Conservation (phyloP, 1,140 invertebrate species). For the Atta texana region DNA sequence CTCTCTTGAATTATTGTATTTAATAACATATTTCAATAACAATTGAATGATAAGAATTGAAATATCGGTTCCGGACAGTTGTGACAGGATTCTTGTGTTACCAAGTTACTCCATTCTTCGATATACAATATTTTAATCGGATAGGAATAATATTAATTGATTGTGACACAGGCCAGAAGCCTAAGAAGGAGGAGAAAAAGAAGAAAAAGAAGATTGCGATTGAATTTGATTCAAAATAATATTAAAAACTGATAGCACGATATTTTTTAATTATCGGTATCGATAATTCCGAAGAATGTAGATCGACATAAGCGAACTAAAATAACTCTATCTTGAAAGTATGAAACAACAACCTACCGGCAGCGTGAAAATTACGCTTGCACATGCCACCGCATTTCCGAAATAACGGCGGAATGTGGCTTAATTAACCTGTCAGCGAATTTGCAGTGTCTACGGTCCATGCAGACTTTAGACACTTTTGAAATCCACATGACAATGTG, state of each 20-base stretch:
- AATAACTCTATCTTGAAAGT: slow-evolving; percentile 12
- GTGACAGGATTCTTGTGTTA: no score
- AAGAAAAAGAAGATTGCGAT: not conserved
- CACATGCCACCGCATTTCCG: slow-evolving; percentile 31
- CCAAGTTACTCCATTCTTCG: no score
- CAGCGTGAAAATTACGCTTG: slow-evolving; percentile 12
- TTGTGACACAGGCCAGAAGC: not conserved
- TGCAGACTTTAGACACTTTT: slow-evolving; percentile 43
- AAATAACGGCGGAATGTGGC: slow-evolving; percentile 53
- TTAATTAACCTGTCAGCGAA: slow-evolving; percentile 69
- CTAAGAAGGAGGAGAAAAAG: no score
- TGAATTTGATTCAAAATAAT: not conserved
- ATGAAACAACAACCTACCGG: not conserved
- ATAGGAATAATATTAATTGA: not conserved
- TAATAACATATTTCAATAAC: no score
- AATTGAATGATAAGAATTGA: no score
- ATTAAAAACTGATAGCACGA: not conserved
- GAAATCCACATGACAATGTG: slow-evolving; percentile 28
- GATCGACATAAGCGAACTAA: not conserved
- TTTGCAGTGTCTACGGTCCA: not conserved
- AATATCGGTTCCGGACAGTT: no score
- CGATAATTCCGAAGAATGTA: not conserved
- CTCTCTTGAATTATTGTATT: no score
- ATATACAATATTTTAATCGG: not conserved
- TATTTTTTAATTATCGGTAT: not conserved